Evolutionary conservation across 1,140 invertebrate genomes (phyloP).

Genomic region (Paraescarpia echinospica): DNA sequence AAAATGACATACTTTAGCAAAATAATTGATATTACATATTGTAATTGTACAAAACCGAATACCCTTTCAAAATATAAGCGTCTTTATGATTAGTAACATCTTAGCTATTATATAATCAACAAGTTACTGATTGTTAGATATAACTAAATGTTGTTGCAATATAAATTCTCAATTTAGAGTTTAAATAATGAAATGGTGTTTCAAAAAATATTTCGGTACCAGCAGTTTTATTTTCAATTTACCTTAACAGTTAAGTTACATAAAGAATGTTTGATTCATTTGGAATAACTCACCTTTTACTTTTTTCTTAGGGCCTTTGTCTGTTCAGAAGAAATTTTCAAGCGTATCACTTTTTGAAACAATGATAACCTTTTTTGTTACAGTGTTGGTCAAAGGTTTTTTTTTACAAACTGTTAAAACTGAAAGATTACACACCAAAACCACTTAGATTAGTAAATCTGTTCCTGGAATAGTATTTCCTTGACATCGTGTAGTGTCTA

Average conservation of each 20-base stretch:
- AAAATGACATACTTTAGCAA: no score
- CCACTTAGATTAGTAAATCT: neutral
- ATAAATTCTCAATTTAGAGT: no score
- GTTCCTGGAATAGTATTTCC: no score
- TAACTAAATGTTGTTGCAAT: neutral
- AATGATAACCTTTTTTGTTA: neutral
- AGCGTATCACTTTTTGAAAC: no score
- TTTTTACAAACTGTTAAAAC: neutral
- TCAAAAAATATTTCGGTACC: neutral
- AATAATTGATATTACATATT: no score
- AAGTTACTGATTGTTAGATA: neutral
- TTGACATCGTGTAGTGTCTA: neutral
- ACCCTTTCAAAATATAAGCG: no score
- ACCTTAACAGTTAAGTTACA: neutral
- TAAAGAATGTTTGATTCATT: neutral
- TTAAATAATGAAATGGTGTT: neutral
- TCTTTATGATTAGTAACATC: neutral
- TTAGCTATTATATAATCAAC: neutral
- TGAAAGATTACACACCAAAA: neutral
- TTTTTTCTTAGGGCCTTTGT: no score
- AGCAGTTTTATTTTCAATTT: neutral
- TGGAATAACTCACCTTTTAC: no score
- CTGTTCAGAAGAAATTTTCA: no score
- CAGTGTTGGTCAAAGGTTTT: neutral
- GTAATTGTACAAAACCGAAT: no score